Conservation (phyloP, 37 sponge, comb jelly and placozoan genomes). For the Beroe forskalii region DNA sequence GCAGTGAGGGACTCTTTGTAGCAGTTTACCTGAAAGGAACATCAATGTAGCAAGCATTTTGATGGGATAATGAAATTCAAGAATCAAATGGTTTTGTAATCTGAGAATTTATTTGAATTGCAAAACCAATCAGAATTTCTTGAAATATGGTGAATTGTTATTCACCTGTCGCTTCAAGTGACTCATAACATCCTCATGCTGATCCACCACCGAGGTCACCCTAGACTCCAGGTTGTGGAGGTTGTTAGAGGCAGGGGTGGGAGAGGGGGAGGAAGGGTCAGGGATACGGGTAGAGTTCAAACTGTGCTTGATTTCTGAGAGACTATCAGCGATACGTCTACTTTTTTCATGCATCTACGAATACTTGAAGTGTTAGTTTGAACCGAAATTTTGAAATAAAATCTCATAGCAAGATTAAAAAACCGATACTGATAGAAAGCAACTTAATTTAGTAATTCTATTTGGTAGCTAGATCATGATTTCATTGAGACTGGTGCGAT, state of each 20-base stretch:
- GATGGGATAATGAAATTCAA: too few species aligned
- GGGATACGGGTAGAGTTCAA: conserved; percentile 5
- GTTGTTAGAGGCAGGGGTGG: not conserved
- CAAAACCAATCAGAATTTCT: too few species aligned
- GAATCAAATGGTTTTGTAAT: too few species aligned
- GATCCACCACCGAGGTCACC: conserved; percentile 40
- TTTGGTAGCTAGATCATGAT: too few species aligned
- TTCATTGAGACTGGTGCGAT: not conserved
- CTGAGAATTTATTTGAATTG: too few species aligned
- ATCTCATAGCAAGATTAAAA: too few species aligned
- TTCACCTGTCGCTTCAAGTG: conserved; percentile 27
- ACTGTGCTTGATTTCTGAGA: not conserved
- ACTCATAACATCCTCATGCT: conserved; percentile 31
- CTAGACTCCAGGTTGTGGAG: not conserved
- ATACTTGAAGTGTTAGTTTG: not conserved
- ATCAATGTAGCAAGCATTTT: too few species aligned
- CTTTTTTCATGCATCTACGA: conserved; percentile 32
- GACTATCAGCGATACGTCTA: conserved; percentile 36
- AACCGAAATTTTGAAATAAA: too few species aligned
- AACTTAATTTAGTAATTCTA: too few species aligned
- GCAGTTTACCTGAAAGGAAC: too few species aligned
- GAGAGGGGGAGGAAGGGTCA: not conserved
- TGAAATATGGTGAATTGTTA: too few species aligned
- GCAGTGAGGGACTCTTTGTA: conserved; percentile 46
- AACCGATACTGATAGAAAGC: too few species aligned